Evolutionary conservation across 2,113 vertebrate species (phyloP), one percentile per base, ranked within the genome.

Genomic region (Oceanodroma tethys): DNA sequence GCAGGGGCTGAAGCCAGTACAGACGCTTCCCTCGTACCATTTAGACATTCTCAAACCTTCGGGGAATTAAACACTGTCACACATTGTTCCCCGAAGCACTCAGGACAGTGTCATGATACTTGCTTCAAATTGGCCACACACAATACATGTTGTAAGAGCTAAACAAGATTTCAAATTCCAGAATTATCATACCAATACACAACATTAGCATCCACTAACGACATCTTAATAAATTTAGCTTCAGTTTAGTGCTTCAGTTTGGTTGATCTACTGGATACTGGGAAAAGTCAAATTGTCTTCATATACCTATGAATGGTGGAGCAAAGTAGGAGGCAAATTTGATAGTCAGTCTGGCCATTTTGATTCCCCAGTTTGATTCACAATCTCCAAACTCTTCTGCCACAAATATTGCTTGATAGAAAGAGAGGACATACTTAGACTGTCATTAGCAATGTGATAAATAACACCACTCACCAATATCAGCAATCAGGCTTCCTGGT

Each of bases 401-500:
- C 18, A 43, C 10, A 38, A 63, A 29, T 60, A 75, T 4, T 27
- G 13, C 20, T 58, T 78, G 55, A 67, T 11, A 78, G 36, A 73
- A 55, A 56, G 56, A 58, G 27, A 55, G 18, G 29, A 59, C 17
- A 13, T 42, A 30, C 20, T 40, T 47, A 53, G 27, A 23, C 5
- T 59, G 21, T 36, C 60, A 48, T 63, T 82, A 86, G 20, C 55
- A 73, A 48, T 10, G 25, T 55, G 42, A 72, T 20, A n/a, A 76
- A 66, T 14, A 60, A 36, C 20, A 34, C 23, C 32, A 94, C 98
- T 93, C 89, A 98, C 98, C 98, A 40, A 98, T 96, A 81, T 98
- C 98, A 45, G 98, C 98, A n/a, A 98, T 95, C 47, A 98, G 97
- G 95, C 98, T 99, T 63, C 98, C 98, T 2, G 97, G 97, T 91